A percentile compares a stretch with the other conserved stretches of the same genome.
Evolutionary conservation across 2,797 vertebrate species (phyloP).

Genomic region (Balearica regulorum): DNA sequence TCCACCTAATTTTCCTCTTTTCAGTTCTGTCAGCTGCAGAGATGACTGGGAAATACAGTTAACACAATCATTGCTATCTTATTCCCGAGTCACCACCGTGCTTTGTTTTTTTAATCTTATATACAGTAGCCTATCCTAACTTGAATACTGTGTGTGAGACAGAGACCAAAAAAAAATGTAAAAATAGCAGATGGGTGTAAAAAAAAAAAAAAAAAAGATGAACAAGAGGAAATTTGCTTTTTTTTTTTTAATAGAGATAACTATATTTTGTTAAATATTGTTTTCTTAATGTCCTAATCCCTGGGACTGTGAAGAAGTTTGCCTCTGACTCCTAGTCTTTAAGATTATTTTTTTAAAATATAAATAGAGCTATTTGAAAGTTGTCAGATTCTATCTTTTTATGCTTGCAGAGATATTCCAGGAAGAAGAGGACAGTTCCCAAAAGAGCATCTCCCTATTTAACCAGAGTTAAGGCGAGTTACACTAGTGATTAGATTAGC

Average conservation of each 20-base stretch:
- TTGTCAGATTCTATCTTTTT: neutral
- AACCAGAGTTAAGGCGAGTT: neutral
- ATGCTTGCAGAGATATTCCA: neutral
- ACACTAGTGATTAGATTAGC: neutral
- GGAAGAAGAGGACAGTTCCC: neutral
- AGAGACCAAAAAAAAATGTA: fast-evolving
- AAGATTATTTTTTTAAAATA: neutral
- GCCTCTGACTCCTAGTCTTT: neutral
- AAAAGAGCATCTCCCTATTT: neutral
- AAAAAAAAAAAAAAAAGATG: neutral
- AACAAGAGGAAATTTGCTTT: neutral
- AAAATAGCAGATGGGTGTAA: neutral
- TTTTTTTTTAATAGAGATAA: neutral
- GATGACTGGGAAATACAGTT: neutral
- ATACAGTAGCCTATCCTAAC: neutral
- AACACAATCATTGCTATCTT: neutral
- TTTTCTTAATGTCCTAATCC: neutral
- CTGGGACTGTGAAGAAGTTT: neutral
- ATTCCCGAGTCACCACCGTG: neutral
- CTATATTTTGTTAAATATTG: neutral
- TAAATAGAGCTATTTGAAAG: neutral
- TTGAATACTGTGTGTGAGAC: neutral
- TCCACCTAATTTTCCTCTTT: neutral
- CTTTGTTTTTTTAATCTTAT: neutral
- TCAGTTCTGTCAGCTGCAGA: neutral